A percentile compares a stretch with the other conserved stretches of the same genome.
Conservation (phyloP, 2,888 invertebrate species). For the Apotomis turbidana region DNA sequence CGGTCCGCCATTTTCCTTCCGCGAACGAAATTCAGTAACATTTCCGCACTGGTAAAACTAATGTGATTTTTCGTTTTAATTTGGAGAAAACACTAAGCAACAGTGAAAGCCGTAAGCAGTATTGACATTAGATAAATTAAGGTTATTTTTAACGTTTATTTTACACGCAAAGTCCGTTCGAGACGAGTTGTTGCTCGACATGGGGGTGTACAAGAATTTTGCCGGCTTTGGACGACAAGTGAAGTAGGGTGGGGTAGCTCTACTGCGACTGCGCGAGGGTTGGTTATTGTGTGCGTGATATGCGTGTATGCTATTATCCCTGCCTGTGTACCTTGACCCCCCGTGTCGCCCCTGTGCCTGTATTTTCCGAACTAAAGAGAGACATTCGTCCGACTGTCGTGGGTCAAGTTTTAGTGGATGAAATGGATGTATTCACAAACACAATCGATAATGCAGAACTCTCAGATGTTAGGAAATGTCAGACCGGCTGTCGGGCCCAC, state of each 20-base stretch:
- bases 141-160: constrained; percentile 50
- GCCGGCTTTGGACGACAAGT: constrained; percentile 73
- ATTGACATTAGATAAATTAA: constrained; percentile 33
- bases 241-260: constrained; percentile 73
- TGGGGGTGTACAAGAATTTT: constrained; percentile 77
- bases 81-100: constrained; percentile 64
- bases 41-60: constrained; percentile 51
- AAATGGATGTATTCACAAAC: constrained; percentile 66
- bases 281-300: constrained; percentile 68
- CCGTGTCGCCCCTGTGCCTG: constrained; percentile 51
- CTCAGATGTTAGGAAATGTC: constrained; percentile 74
- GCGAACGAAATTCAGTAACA: constrained; percentile 51
- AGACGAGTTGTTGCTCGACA: constrained; percentile 73
- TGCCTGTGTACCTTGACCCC: constrained; percentile 57
- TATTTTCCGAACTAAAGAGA: constrained; percentile 46
- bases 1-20: constrained; percentile 74
- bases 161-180: constrained; percentile 48
- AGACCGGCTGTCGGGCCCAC: constrained; percentile 73
- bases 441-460: constrained; percentile 81
- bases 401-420: constrained; percentile 57
- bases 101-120: constrained; percentile 60
- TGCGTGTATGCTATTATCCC: constrained; percentile 64
- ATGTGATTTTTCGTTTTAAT: constrained; percentile 44
- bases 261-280: constrained; percentile 73
- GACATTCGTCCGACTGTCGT: constrained; percentile 55